phyloP scores from a whole-genome alignment of 2,113 vertebrate species.

The Antigone vipio region DNA sequence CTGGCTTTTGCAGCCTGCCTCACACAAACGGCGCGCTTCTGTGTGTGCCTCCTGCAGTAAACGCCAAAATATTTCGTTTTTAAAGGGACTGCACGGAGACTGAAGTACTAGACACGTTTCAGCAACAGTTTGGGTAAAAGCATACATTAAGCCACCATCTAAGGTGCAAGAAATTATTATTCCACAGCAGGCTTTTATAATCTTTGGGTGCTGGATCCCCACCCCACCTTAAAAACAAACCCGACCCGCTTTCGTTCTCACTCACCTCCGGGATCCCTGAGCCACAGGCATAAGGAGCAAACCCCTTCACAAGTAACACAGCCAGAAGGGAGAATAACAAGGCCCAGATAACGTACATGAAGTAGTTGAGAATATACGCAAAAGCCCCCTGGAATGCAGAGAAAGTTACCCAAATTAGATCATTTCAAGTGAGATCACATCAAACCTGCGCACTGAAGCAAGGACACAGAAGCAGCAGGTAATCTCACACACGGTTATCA shows the following conservation, averaged over 20 bases:
- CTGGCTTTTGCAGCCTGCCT: neutral
- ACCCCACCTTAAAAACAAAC: neutral
- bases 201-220: neutral
- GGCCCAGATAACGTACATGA: constrained; percentile 92
- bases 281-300: constrained; percentile 94
- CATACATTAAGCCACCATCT: neutral
- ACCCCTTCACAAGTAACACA: constrained; percentile 87
- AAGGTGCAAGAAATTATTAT: neutral
- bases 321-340: constrained; percentile 92
- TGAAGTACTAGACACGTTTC: neutral
- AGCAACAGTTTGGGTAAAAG: neutral
- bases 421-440: neutral
- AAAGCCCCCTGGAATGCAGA: constrained; percentile 79
- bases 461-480: neutral
- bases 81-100: neutral
- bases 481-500: neutral
- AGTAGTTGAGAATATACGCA: constrained; percentile 87
- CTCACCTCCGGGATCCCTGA: constrained; percentile 97
- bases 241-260: neutral
- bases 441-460: neutral
- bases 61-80: neutral
- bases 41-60: neutral
- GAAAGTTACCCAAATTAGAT: neutral
- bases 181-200: accelerated
- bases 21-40: accelerated